Base-by-base conservation (phyloP, 2,113 vertebrate species). In the Oncorhynchus gorbuscha region DNA sequence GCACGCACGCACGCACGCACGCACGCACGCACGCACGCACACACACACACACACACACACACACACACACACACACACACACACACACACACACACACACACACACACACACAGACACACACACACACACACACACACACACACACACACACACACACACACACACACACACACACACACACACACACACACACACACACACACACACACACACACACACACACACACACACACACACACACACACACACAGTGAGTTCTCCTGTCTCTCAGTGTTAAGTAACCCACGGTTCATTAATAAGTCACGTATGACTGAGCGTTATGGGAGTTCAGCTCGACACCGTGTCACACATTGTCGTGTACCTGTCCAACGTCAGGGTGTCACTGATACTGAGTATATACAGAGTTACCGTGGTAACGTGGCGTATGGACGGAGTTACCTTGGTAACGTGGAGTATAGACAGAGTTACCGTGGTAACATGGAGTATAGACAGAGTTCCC, bases 241-340 rank as follows among this genome's bases (percentile, higher is more conserved):
- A 71, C 13, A 22, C n/a, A 28, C n/a, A 76, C 71, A 71, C 39
- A 66, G 16, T 45, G 71, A 39, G 7, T 39, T 39, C 35, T 39
- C 35, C 9, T 8, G 35, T 39, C 20, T 30, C n/a, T 70, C 66
- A 64, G 61, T 65, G 81, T 89, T 91, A 89, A 89, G 82, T 90
- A 92, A 89, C 86, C 16, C 58, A 22, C 2, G 59, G 59, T 22
- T 61, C 59, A 61, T 22, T 22, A 61, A 2, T n/a, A 20, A 61
- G 5, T 22, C 59, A 61, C 8, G 58, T 61, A 22, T 61, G 58
- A 61, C 75, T 69, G 39, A 65, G 66, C 39, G 71, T 76, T 68
- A 64, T 51, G 71, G 32, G 51, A 18, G 69, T 58, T 58, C 4
- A 58, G 14, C 1, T 39, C 28, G 24, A 22, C 16, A 13, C 20